Base-by-base conservation (phyloP, 2,113 vertebrate species). In the Misgurnus anguillicaudatus region DNA sequence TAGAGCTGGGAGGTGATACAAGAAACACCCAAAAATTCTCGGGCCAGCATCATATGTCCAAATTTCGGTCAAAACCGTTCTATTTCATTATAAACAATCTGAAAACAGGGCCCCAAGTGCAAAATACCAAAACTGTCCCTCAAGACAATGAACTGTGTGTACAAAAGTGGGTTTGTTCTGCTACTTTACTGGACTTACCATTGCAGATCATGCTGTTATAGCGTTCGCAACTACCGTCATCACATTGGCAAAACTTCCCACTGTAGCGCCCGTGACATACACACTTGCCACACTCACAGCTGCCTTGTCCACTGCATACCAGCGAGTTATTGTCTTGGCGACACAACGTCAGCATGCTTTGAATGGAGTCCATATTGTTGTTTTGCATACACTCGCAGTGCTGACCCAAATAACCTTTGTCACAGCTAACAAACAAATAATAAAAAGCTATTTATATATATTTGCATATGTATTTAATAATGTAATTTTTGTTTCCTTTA, bases 281-380 rank as follows among this genome's bases (percentile, higher is more conserved):
- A 73, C 93, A 94, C 4, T 51, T 81, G 8, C 92, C 92, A 24
- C 93, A 94, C 11, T 90, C 85, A 55, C 93, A 94, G 47, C 1
- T 82, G 7, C 93, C 93, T 14, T 87, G 89, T 5, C 91, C 91
- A 0, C 85, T 92, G 87, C 93, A 94, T 5, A 87, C 57, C 80
- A 38, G n/a, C 36, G 88, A 19, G 74, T 83, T 11, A 80, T 88
- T 77, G 78, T 42, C 63, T 19, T 21, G 45, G 14, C 84, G 89
- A 83, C 93, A 94, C 51, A 58, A 80, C 14, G 73, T 75, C 10
- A 87, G 86, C 79, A 89, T 77, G 13, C 82, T 85, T 5, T 3
- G 0, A 9, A 21, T 74, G 16, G 75, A 74, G 75, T 8, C 81
- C 66, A 53, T 76, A 9, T 84, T n/a, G 16, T 86, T 86, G 0